Percentiles rank a stretch among this genome's conserved stretches.
These are phyloP conservation scores for Cenopis cana DNA, from an alignment of 2,888 invertebrate genomes.

Conservation along the genomic window DNA sequence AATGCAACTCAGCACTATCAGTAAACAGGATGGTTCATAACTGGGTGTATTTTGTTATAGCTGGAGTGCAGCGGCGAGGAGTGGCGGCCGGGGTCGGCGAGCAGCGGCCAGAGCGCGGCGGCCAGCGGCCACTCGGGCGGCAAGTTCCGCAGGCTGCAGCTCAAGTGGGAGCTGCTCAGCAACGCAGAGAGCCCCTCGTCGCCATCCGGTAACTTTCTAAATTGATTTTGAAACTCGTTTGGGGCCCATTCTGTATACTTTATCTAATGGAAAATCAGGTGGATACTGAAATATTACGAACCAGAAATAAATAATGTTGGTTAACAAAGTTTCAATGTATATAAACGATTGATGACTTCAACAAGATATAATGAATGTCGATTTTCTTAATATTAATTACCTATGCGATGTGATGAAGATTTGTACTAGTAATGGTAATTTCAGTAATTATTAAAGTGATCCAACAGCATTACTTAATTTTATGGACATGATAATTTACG, in stretches of 20 bases:
- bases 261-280: too few species aligned
- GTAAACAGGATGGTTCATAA: neutral
- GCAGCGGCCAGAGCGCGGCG: constrained; percentile 73
- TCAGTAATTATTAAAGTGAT: too few species aligned
- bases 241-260: neutral
- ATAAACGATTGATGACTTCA: too few species aligned
- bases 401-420: too few species aligned
- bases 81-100: constrained; percentile 77
- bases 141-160: constrained; percentile 90
- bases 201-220: constrained; percentile 70
- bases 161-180: constrained; percentile 92
- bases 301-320: neutral
- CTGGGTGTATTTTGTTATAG: constrained; percentile 52
- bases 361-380: neutral
- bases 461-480: too few species aligned
- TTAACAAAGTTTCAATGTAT: too few species aligned
- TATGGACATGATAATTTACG: neutral
- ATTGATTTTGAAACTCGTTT: neutral
- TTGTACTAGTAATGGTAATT: too few species aligned
- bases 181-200: constrained; percentile 75
- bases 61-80: constrained; percentile 80
- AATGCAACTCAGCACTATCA: too few species aligned
- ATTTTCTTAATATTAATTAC: too few species aligned
- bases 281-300: too few species aligned
- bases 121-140: constrained; percentile 86